Evolutionary conservation across 2,888 invertebrate species (phyloP), one percentile per base, ranked within the genome.

Genomic region (Amphimallon solstitiale): DNA sequence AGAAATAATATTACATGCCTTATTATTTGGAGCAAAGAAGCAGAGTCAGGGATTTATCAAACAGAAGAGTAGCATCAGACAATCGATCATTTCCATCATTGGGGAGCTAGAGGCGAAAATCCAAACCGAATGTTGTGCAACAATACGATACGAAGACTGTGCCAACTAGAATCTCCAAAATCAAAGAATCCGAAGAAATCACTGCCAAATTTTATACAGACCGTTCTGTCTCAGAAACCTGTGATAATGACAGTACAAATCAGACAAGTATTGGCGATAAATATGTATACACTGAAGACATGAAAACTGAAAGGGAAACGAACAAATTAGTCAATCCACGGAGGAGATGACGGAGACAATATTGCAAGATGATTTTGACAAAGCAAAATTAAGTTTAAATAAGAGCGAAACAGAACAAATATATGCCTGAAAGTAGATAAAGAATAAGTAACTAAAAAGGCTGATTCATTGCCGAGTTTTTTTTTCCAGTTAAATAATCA

Each of bases 11-110:
- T 61, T 92, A 92, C 21, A 94, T 95, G 0, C 96, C 96, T 0
- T 94, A 95, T 73, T 96, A 97, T 81, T 84, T 96, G 67, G 95
- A 97, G 79, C 90, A 92, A 72, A 85, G 95, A 23, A 93, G 93
- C 9, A 84, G 89, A 71, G 80, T 89, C 6, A 86, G 89, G 74
- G 87, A 86, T 74, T 82, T 80, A 59, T 80, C 73, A 63, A 70
- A 74, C 46, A 71, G 80, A 60, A 71, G 81, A 48, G 78, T 82
- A 1, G 76, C 79, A 2, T 82, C 81, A 3, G 81, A 81, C 21
- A 87, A 88, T 70, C 82, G 84, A 4, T 77, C 76, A 80, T 88
- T 80, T 83, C 85, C 67, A 79, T 86, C 77, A 75, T 87, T 90
- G 73, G 87, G 88, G 5, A 89, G 86, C 63, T 90, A 90, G 90